Evolutionary conservation across 1,140 invertebrate species (phyloP), one percentile per base, ranked within the genome.

Genomic region (Ephestia elutella): DNA sequence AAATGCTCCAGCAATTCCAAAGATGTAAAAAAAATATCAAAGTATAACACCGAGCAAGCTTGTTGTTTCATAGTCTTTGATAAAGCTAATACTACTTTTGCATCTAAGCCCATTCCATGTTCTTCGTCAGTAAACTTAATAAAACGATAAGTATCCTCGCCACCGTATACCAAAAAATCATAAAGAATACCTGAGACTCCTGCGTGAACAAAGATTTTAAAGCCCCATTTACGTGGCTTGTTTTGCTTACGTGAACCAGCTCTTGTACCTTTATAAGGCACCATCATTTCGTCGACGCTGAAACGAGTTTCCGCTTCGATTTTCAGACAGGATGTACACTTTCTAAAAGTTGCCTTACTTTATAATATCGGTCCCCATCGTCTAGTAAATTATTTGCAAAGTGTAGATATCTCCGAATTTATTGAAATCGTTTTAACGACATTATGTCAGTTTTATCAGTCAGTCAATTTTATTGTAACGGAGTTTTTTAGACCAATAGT

Each of bases 221-320:
- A 80, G 0, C 86, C 74, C 72, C 76, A 77, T 28, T 71, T 77
- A 1, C 69, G 63, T 1, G 66, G 70, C 67, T 79, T 7, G 21
- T 25, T 3, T 59, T 79, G 70, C n/a, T 49, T 13, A 17, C 83
- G 63, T 4, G 62, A 65, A 0, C 75, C 78, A 10, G 77, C 75
- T 63, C 75, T 68, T 13, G 64, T 72, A 0, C 86, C 87, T 64
- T 88, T 88, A 58, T 81, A 89, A 5, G 74, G 70, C 0, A 88
- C 62, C 78, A 89, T 89, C 66, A 75, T 75, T 65, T 89, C 80
- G 19, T 58, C 57, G 5, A 58, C n/a, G 15, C 49, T 38, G 19
- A 51, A 58, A 0, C 10, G 4, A 9, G 44, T 59, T 61, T 78
- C 72, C 15, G 68, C 18, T 21, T 69, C 57, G 13, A 71, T 20